These are phyloP conservation scores for Callopanchax toddi DNA, from an alignment of 2,113 vertebrate species.

Conservation along the genomic window DNA sequence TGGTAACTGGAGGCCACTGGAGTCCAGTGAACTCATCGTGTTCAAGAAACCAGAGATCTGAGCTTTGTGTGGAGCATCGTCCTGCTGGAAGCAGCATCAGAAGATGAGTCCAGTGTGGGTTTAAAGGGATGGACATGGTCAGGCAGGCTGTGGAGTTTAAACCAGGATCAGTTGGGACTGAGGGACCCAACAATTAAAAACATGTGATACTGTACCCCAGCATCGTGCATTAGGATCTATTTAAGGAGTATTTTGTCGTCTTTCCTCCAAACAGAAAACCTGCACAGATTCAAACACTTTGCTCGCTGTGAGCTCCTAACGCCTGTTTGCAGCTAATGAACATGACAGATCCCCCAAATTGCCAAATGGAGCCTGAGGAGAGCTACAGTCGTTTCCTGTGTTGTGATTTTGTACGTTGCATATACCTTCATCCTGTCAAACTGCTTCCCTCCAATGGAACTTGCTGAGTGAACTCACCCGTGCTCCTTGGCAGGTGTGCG, in stretches of 20 bases:
- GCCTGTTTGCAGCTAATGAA: slow-evolving; percentile 32
- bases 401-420: slow-evolving; percentile 24
- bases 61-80: too few species aligned
- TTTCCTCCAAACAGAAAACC: neutral
- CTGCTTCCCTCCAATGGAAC: neutral
- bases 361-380: slow-evolving; percentile 17
- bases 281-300: neutral
- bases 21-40: too few species aligned
- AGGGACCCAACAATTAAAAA: too few species aligned
- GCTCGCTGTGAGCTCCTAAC: neutral
- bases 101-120: too few species aligned
- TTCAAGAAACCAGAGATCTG: too few species aligned
- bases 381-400: slow-evolving; percentile 25
- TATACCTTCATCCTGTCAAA: slow-evolving; percentile 48
- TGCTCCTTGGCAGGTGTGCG: slow-evolving; percentile 39
- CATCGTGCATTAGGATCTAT: neutral
- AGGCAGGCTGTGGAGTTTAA: too few species aligned
- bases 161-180: too few species aligned
- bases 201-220: neutral
- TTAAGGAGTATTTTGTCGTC: neutral
- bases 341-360: slow-evolving; percentile 27
- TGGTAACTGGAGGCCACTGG: too few species aligned
- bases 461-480: slow-evolving; percentile 34
- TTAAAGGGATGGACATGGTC: too few species aligned
- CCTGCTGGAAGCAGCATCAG: too few species aligned